Evolutionary conservation across 1,140 invertebrate species (phyloP).

Genomic region (Heliconius eleuchia): DNA sequence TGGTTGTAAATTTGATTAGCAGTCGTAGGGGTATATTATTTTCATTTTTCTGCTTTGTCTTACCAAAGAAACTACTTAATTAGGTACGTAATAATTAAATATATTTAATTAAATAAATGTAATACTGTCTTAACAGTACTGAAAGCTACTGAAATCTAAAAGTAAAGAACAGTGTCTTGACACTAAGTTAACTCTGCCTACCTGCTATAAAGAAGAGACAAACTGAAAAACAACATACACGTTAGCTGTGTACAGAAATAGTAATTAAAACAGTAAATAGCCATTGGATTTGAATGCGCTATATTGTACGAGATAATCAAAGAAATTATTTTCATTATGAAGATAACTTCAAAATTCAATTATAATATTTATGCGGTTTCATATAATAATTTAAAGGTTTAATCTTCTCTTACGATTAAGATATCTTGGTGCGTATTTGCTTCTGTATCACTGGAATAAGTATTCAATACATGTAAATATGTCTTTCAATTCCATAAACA

Average conservation of each 20-base stretch:
- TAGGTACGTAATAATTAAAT: too few species aligned
- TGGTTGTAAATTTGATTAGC: too few species aligned
- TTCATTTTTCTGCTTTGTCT: too few species aligned
- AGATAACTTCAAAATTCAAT: constrained; percentile 32
- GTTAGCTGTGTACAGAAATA: not conserved
- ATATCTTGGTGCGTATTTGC: constrained; percentile 16
- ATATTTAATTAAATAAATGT: too few species aligned
- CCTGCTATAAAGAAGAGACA: too few species aligned
- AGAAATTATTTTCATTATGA: constrained; percentile 26
- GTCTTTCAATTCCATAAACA: constrained; percentile 10
- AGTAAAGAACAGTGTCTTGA: too few species aligned
- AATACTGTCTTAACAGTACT: too few species aligned
- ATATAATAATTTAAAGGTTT: constrained; percentile 23
- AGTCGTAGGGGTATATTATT: too few species aligned
- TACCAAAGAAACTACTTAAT: too few species aligned
- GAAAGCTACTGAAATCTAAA: too few species aligned
- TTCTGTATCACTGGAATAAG: constrained; percentile 13
- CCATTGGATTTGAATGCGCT: constrained; percentile 5
- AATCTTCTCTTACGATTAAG: constrained; percentile 33
- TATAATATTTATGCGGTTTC: constrained; percentile 30
- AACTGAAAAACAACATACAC: not conserved
- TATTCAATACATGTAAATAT: constrained; percentile 14
- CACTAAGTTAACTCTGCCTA: too few species aligned
- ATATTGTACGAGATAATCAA: constrained; percentile 21
- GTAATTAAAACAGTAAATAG: constrained; percentile 12